A percentile compares a stretch with the other conserved stretches of the same genome.
These are phyloP conservation scores for Pseudorhombus dupliciocellatus DNA, from an alignment of 2,113 vertebrate genomes.

Conservation along the genomic window DNA sequence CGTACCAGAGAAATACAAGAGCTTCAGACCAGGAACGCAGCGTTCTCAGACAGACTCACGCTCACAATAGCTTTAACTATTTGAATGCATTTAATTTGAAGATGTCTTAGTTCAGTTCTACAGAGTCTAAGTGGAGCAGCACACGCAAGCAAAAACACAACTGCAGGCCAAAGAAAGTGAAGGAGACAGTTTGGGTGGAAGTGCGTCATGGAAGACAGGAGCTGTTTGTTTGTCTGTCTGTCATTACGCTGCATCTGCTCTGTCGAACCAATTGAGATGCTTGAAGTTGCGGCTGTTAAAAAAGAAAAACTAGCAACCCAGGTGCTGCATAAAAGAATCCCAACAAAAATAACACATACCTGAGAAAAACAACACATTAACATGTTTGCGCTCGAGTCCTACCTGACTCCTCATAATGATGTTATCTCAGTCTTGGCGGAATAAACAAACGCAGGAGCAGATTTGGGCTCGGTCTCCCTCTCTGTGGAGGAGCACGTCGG, in stretches of 20 bases:
- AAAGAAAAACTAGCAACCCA: slow-evolving; percentile 5
- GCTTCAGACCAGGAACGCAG: background rate
- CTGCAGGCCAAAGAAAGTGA: background rate
- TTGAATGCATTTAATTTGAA: background rate
- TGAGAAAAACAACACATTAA: slow-evolving; percentile 4
- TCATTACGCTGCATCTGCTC: background rate
- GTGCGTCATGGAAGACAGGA: background rate
- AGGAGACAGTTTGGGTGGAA: background rate
- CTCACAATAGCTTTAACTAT: background rate
- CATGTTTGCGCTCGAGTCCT: background rate
- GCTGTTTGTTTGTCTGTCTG: background rate
- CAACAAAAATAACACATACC: background rate
- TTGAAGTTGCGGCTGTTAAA: background rate
- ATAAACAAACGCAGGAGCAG: slow-evolving; percentile 47
- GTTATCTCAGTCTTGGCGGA: slow-evolving; percentile 26
- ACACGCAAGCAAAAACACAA: background rate
- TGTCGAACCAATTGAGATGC: background rate
- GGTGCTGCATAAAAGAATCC: background rate
- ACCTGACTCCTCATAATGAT: slow-evolving; percentile 20
- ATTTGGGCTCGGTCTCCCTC: slow-evolving; percentile 14
- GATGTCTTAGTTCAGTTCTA: background rate
- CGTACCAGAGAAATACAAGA: background rate
- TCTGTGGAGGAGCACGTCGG: slow-evolving; percentile 16
- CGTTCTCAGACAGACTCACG: no score
- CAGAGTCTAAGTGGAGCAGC: background rate